phyloP scores from a whole-genome alignment of 2,797 vertebrate species.

The Scolopax rusticola region DNA sequence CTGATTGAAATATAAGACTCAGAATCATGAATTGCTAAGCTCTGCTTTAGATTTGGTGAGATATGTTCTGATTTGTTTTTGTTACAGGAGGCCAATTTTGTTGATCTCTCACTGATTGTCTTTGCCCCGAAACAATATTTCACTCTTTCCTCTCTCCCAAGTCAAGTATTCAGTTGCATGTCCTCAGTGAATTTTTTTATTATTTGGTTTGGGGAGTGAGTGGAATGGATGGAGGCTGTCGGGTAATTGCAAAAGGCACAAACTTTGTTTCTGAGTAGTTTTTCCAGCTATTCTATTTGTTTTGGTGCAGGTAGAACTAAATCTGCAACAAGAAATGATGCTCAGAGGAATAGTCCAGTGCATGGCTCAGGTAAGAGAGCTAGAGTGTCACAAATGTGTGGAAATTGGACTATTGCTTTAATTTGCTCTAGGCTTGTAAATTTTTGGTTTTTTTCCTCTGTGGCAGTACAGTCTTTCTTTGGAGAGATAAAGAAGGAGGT shows the following conservation, averaged over 20 bases:
- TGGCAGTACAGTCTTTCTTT: neutral
- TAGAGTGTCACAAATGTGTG: neutral
- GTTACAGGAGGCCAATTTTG: neutral
- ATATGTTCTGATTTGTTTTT: neutral
- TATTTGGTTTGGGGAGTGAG: neutral
- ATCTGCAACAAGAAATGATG: rapidly evolving
- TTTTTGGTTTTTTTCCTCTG: neutral
- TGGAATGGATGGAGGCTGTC: neutral
- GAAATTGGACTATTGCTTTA: neutral
- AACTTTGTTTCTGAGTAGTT: neutral
- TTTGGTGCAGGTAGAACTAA: neutral
- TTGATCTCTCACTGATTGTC: neutral
- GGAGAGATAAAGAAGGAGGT: neutral
- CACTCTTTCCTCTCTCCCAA: neutral
- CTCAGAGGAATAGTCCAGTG: neutral
- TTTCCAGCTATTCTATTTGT: neutral
- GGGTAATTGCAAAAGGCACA: neutral
- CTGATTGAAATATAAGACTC: neutral
- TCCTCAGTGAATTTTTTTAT: neutral
- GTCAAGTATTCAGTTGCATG: neutral
- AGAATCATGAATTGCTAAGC: neutral
- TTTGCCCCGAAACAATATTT: neutral
- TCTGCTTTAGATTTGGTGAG: neutral
- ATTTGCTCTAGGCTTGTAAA: neutral
- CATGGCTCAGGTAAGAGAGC: neutral